phyloP scores from a whole-genome alignment of 2,797 vertebrate species.

The Sebastes paucispinis region DNA sequence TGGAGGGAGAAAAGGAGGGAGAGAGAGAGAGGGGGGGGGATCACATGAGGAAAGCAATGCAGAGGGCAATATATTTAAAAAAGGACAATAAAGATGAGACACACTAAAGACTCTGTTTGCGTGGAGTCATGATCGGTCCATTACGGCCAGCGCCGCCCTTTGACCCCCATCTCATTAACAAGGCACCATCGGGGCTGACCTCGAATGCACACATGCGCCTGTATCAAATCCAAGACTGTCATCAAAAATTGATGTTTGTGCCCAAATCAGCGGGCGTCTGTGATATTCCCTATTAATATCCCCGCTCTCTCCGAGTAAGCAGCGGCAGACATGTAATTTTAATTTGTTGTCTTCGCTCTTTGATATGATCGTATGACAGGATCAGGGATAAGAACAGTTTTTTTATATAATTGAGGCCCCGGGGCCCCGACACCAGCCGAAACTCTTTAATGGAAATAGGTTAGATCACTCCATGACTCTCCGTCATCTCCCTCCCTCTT shows the following conservation, averaged over 20 bases:
- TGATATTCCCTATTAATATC: slow-evolving; percentile 41
- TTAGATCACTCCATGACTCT: slow-evolving; percentile 62
- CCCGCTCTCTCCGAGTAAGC: slow-evolving; percentile 20
- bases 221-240: neutral
- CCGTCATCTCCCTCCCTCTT: slow-evolving; percentile 49
- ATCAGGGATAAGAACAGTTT: slow-evolving; percentile 3
- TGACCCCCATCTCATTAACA: slow-evolving; percentile 66
- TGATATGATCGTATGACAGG: slow-evolving; percentile 49
- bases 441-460: slow-evolving; percentile 66
- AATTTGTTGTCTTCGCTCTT: slow-evolving; percentile 62
- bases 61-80: slow-evolving; percentile 1
- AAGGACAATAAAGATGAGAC: slow-evolving; percentile 27
- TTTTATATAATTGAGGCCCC: slow-evolving; percentile 49
- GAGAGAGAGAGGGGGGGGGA: neutral
- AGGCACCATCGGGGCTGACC: slow-evolving; percentile 61
- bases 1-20: slow-evolving; percentile 37
- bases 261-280: slow-evolving; percentile 11
- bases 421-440: slow-evolving; percentile 35
- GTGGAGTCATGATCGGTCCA: slow-evolving; percentile 35
- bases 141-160: slow-evolving; percentile 62
- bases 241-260: slow-evolving; percentile 36
- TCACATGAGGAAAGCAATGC: slow-evolving; percentile 27
- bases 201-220: neutral
- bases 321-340: slow-evolving; percentile 56
- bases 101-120: slow-evolving; percentile 40